Conservation (phyloP, 2,113 vertebrate genomes). For the Anser brachyrhynchus region DNA sequence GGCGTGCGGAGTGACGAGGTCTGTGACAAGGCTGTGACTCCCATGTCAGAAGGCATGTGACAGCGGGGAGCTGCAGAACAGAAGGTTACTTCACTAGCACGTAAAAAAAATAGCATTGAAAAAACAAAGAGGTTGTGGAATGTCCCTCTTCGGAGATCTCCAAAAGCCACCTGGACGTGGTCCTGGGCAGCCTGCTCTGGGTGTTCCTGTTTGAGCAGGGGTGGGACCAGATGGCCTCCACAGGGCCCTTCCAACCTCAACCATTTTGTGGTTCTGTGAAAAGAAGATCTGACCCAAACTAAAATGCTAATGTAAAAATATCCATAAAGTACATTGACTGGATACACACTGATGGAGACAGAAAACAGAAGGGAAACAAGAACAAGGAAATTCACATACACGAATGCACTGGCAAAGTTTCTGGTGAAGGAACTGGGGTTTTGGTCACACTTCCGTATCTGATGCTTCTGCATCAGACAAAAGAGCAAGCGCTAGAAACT, state of each 20-base stretch:
- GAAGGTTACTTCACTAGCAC: not conserved
- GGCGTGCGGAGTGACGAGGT: not conserved
- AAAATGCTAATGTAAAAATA: not conserved
- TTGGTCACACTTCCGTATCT: not conserved
- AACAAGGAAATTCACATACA: not conserved
- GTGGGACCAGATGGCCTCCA: not conserved
- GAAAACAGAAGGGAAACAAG: not conserved
- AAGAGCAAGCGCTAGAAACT: not conserved
- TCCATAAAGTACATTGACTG: not conserved
- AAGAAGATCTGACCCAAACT: constrained; percentile 49
- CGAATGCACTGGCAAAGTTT: not conserved
- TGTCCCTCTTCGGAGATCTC: not conserved
- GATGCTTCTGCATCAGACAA: not conserved
- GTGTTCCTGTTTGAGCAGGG: not conserved
- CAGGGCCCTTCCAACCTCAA: constrained; percentile 11
- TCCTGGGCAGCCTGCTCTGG: not conserved
- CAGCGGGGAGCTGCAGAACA: not conserved
- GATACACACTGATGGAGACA: not conserved
- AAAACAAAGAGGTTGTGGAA: not conserved
- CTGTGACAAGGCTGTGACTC: not conserved
- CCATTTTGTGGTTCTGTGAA: not conserved
- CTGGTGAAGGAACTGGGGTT: not conserved
- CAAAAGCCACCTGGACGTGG: not conserved
- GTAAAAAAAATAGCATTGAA: no score
- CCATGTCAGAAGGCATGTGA: not conserved